Conservation (phyloP, 1,140 invertebrate genomes). For the Saccostrea echinata region DNA sequence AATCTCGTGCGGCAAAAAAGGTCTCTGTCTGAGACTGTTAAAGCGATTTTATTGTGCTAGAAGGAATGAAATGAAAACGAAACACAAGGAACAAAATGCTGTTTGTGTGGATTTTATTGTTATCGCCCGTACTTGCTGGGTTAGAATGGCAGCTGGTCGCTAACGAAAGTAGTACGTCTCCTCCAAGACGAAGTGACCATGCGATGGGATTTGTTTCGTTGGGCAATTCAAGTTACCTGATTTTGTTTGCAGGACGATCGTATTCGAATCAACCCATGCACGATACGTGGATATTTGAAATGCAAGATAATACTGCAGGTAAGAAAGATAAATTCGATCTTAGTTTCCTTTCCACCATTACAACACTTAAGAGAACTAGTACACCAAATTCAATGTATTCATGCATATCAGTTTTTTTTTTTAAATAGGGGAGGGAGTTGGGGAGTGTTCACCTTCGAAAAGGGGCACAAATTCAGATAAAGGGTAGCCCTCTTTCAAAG, state of each 20-base stretch:
- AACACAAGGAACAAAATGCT: neutral
- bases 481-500: too few relatives aligned
- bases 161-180: neutral
- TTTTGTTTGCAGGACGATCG: slow-evolving; percentile 6
- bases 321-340: neutral
- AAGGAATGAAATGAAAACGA: too few relatives aligned
- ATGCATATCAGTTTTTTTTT: too few relatives aligned
- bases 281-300: slow-evolving; percentile 16
- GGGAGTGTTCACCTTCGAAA: too few relatives aligned
- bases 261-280: neutral
- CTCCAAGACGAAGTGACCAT: neutral
- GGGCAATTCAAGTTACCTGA: neutral
- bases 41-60: too few relatives aligned
- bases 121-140: neutral
- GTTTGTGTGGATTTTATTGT: neutral
- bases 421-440: too few relatives aligned
- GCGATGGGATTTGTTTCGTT: neutral
- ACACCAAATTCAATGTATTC: too few relatives aligned
- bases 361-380: too few relatives aligned
- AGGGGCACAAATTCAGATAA: too few relatives aligned
- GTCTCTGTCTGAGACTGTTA: too few relatives aligned
- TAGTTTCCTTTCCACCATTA: too few relatives aligned
- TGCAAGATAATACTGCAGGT: neutral
- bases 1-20: too few relatives aligned
- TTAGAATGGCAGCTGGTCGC: neutral